Evolutionary conservation across 2,797 vertebrate species (phyloP).

Genomic region (Botia almorhae): DNA sequence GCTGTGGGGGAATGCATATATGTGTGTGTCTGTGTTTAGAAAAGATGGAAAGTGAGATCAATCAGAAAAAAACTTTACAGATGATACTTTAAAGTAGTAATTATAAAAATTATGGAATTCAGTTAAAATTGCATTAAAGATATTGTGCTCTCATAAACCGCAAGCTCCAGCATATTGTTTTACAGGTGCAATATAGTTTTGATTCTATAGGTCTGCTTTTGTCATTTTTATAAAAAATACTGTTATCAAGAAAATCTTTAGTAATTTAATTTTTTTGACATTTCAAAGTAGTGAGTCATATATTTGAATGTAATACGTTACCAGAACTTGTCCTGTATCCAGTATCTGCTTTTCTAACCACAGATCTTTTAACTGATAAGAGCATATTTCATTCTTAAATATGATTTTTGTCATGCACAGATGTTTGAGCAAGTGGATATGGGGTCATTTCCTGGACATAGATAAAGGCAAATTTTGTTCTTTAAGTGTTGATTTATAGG

Average conservation of each 20-base stretch:
- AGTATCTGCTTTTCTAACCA: not conserved
- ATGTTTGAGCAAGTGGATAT: slow-evolving; percentile 9
- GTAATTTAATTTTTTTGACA: slow-evolving; percentile 23
- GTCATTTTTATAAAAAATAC: slow-evolving; percentile 27
- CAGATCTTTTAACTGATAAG: not conserved
- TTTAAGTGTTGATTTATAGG: slow-evolving; percentile 23
- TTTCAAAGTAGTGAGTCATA: slow-evolving; percentile 21
- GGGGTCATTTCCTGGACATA: slow-evolving; percentile 25
- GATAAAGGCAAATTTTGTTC: slow-evolving; percentile 19
- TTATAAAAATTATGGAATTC: not conserved
- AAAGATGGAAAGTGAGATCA: slow-evolving; percentile 13
- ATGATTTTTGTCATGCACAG: slow-evolving; percentile 7
- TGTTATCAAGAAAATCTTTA: slow-evolving; percentile 6
- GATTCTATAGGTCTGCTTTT: not conserved
- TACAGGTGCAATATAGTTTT: not conserved
- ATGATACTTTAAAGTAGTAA: slow-evolving; percentile 4
- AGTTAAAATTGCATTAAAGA: slow-evolving; percentile 15
- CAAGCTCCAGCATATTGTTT: not conserved
- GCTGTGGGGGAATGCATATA: slow-evolving; percentile 7
- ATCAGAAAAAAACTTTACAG: slow-evolving; percentile 18
- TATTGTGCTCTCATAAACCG: not conserved
- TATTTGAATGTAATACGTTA: slow-evolving; percentile 20
- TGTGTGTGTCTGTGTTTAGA: not conserved
- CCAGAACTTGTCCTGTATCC: not conserved
- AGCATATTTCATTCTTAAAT: slow-evolving; percentile 21